Percentiles rank a stretch among this genome's conserved stretches.
These are phyloP conservation scores for Coenonympha glycerion DNA, from an alignment of 2,888 invertebrate genomes.

Conservation along the genomic window DNA sequence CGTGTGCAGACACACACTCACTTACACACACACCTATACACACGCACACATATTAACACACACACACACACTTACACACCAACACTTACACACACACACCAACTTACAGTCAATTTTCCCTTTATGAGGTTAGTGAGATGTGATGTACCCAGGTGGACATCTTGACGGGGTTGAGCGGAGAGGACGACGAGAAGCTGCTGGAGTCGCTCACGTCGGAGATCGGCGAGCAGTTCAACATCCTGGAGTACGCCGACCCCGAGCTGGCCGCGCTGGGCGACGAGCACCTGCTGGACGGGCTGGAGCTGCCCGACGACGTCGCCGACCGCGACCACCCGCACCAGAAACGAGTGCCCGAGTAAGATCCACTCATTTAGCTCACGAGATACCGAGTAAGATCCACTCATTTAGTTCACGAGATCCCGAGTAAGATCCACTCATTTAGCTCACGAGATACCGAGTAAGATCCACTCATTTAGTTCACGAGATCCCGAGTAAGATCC, in stretches of 20 bases:
- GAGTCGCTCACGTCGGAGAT: conserved; percentile 85
- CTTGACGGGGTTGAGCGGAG: conserved; percentile 87
- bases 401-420: too few relatives aligned
- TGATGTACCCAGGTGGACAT: conserved; percentile 78
- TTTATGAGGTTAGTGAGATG: too few relatives aligned
- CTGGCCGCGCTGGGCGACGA: conserved; percentile 87
- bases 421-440: too few relatives aligned
- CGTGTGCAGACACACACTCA: too few relatives aligned
- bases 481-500: background rate
- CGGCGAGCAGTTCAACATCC: conserved; percentile 95
- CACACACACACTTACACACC: too few relatives aligned
- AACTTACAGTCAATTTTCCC: background rate
- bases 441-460: too few relatives aligned
- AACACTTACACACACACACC: too few relatives aligned
- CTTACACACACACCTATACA: too few relatives aligned
- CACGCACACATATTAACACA: too few relatives aligned
- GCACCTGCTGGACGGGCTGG: conserved; percentile 89
- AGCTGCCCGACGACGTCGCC: conserved; percentile 84
- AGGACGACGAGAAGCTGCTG: conserved; percentile 90
- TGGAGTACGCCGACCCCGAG: conserved; percentile 97
- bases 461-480: too few relatives aligned
- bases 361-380: conserved; percentile 1
- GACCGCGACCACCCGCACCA: conserved; percentile 49
- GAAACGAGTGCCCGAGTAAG: conserved; percentile 54
- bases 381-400: too few relatives aligned